phyloP scores from a whole-genome alignment of 2,797 vertebrate genomes.

The Poeciliopsis presidionis region DNA sequence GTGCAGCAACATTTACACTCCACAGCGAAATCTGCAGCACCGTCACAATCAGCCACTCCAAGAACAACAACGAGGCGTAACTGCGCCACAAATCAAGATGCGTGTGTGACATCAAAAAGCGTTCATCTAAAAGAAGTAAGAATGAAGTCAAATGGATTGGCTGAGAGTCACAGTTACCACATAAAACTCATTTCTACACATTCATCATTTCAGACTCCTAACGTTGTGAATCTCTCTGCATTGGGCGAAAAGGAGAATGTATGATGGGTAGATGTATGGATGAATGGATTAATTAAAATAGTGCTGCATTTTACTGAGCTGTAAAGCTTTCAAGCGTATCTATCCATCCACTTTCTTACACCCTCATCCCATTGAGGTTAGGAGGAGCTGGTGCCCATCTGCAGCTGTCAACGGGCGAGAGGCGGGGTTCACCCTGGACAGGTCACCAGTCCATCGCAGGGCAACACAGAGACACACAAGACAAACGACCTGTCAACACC shows the following conservation, averaged over 20 bases:
- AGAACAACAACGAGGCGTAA: constrained; percentile 4
- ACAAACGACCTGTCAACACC: no score
- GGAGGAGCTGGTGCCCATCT: no score
- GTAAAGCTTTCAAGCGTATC: not conserved
- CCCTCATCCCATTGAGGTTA: no score
- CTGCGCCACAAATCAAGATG: not conserved
- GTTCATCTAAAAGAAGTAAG: not conserved
- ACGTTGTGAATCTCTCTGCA: not conserved
- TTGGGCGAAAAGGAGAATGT: not conserved
- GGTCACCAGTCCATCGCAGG: no score
- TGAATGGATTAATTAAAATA: not conserved
- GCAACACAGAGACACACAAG: no score
- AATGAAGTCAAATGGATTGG: not conserved
- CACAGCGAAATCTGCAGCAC: constrained; percentile 18
- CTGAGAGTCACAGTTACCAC: not conserved
- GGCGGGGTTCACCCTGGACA: no score
- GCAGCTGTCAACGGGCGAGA: no score
- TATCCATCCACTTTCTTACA: not conserved
- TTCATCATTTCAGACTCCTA: not conserved
- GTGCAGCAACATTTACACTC: constrained; percentile 37
- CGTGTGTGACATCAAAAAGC: not conserved
- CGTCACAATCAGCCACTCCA: constrained; percentile 23
- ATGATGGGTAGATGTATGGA: not conserved
- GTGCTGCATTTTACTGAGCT: not conserved
- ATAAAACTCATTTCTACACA: not conserved